These are phyloP conservation scores for Melanostoma scalare DNA, from an alignment of 2,888 invertebrate genomes.

Conservation along the genomic window DNA sequence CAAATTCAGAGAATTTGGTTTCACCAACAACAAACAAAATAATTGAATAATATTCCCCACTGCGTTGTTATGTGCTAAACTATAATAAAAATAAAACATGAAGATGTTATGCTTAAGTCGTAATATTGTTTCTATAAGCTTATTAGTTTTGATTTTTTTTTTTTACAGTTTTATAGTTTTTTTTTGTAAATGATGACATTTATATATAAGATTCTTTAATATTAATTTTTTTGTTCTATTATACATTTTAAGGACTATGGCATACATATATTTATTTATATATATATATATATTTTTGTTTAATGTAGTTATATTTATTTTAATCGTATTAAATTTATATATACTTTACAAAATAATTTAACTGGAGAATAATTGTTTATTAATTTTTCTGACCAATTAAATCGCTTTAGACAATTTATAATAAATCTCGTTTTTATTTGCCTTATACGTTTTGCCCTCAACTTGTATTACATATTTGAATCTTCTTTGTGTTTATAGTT, in stretches of 20 bases:
- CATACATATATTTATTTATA: slow-evolving; percentile 37
- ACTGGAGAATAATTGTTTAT: slow-evolving; percentile 17
- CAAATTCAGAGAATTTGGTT: background rate
- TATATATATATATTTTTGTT: slow-evolving; percentile 31
- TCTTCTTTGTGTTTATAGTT: too few relatives aligned
- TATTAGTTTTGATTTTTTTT: slow-evolving; percentile 45
- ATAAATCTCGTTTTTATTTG: slow-evolving; percentile 3
- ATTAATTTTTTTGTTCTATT: slow-evolving; percentile 38
- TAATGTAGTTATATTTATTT: slow-evolving; percentile 34
- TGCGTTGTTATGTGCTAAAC: slow-evolving; percentile 17
- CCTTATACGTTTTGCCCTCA: background rate
- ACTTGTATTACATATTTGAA: background rate
- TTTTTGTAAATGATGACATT: slow-evolving; percentile 56
- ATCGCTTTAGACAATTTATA: too few relatives aligned
- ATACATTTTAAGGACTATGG: slow-evolving; percentile 45
- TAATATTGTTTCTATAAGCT: slow-evolving; percentile 47
- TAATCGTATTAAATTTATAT: slow-evolving; percentile 24
- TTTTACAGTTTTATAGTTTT: slow-evolving; percentile 42
- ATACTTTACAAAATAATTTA: slow-evolving; percentile 52
- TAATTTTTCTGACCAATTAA: slow-evolving; percentile 17
- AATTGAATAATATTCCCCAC: slow-evolving; percentile 31
- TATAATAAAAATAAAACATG: slow-evolving; percentile 9
- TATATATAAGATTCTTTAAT: slow-evolving; percentile 39
- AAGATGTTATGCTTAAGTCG: slow-evolving; percentile 42
- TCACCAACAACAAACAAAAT: background rate